Evolutionary conservation across 2,888 invertebrate species (phyloP).

Genomic region (Melinaea menophilus): DNA sequence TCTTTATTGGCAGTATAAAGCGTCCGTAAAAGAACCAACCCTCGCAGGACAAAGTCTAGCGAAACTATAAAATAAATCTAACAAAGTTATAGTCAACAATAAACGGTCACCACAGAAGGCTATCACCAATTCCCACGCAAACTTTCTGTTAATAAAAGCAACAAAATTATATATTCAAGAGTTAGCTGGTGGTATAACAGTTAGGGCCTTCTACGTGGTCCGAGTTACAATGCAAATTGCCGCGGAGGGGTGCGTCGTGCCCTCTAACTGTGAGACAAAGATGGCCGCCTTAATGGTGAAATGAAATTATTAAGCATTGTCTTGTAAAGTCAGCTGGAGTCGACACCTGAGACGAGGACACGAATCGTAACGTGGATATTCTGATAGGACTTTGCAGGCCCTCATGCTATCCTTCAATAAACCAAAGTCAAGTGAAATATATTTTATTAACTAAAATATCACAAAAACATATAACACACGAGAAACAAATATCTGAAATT

Average conservation of each 20-base stretch:
- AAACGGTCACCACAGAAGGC: constrained; percentile 73
- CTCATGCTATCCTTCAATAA: constrained; percentile 21
- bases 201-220: constrained; percentile 75
- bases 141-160: constrained; percentile 77
- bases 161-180: constrained; percentile 79
- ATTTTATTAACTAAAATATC: background rate
- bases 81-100: constrained; percentile 73
- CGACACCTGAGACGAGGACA: constrained; percentile 73
- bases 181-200: constrained; percentile 74
- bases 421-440: too few relatives aligned
- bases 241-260: constrained; percentile 74
- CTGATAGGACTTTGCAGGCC: constrained; percentile 52
- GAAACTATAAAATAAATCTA: constrained; percentile 76
- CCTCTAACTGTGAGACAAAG: constrained; percentile 77
- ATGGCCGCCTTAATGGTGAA: constrained; percentile 77
- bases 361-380: constrained; percentile 9
- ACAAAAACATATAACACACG: too few relatives aligned
- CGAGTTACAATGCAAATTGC: constrained; percentile 78
- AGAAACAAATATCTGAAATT: too few relatives aligned
- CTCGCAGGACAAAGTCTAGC: constrained; percentile 63
- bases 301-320: constrained; percentile 79
- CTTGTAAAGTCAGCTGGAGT: constrained; percentile 77
- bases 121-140: constrained; percentile 77
- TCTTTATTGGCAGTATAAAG: constrained; percentile 72
- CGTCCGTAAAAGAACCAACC: constrained; percentile 56